Base-by-base conservation (phyloP, 2,888 invertebrate species). In the Sycophila texana region DNA sequence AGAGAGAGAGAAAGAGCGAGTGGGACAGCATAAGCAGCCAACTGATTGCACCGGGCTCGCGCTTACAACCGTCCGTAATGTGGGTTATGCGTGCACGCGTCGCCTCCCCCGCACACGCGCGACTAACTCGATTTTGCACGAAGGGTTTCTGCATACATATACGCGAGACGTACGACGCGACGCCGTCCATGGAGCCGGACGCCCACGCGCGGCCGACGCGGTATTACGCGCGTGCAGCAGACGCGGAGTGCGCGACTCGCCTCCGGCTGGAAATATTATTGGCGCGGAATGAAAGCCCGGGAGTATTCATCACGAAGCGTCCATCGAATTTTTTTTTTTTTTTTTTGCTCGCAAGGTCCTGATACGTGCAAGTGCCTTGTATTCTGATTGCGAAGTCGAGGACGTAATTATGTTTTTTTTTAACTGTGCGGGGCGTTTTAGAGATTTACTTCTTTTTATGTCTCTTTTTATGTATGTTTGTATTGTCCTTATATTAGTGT, bases 61-160 rank as follows among this genome's bases (percentile, higher is more conserved):
- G 39, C 39, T 39, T 39, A 39, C 51, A 61, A 53, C 57, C 39
- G 30, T 22, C 51, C 51, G 65, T 67, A 74, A 74, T 74, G 67
- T 67, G 74, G 74, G 74, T 74, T 74, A 74, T 57, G 49, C 22
- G n/a, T n/a, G 67, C 67, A 39, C 30, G 16, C 51, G 51, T 14
- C 70, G 70, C 16, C 60, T 10, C 49, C 26, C 22, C 20, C 53
- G 53, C 53, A 53, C 53, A 5, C 53, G 53, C 53, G 60, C 22
- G 74, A 49, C 74, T 74, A 74, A 74, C 74, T 74, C 74, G 67
- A 74, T 74, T 74, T 74, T 57, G 74, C 74, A 66, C 47, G 49
- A 14, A 26, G 66, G 74, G 57, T 66, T 67, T 67, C 66, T 30
- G 67, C 60, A 66, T 55, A 26, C 60, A 66, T 55, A 26, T 55